Base-by-base conservation (phyloP, 2,113 vertebrate species). In the Tamias sibiricus region DNA sequence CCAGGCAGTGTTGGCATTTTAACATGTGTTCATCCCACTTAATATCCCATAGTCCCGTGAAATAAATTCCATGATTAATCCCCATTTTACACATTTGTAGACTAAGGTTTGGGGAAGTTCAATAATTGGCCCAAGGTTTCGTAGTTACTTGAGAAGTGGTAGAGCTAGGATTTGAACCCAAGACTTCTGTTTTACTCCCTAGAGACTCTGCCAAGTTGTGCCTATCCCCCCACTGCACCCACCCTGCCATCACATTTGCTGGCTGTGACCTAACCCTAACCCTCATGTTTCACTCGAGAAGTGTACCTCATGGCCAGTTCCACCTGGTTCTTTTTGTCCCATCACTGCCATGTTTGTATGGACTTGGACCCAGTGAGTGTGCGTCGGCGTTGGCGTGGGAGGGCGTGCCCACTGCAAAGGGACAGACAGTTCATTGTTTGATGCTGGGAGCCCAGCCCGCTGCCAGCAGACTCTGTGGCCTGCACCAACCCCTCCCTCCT, bases 381-480 rank as follows among this genome's bases (percentile, higher is more conserved):
- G 59, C 64, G 14, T 91, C 17, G 57, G 91, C 72, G 2, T 95
- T 82, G 87, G 95, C 22, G 40, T 97, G 95, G 97, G 96, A 97
- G 97, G 98, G 97, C 8, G 95, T 98, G 97, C 97, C 97, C 95
- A 88, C 91, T 90, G 96, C 95, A 85, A 62, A 97, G 90, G 97
- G 98, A 98, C 98, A 98, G 97, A 96, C 75, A 95, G 94, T 92
- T 96, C 94, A 98, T 98, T 98, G 98, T 98, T 96, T 97, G 92
- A 83, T 52, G 95, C 92, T 97, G 90, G 95, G 95, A 98, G 96
- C 96, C 97, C 96, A 97, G 97, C 95, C 97, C 37, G 79, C 97
- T 95, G 87, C 17, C 3, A 92, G 97, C 95, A 91, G 92, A 76
- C 91, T 96, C 97, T 59, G 75, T 91, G 96, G 97, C 89, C 94